Conservation (phyloP, 2,888 invertebrate genomes). For the Agyllia agylla region DNA sequence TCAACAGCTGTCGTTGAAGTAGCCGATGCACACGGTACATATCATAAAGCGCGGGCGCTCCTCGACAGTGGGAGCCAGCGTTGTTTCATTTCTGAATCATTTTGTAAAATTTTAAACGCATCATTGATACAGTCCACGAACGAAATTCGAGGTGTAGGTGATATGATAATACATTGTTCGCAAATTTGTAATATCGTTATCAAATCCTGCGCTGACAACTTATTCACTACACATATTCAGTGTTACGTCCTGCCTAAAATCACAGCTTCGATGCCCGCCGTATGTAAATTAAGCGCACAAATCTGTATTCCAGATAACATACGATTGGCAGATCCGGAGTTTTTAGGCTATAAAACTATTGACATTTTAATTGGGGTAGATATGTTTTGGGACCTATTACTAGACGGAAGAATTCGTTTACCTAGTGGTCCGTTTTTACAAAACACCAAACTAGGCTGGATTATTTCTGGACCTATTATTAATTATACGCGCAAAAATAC, state of each 20-base stretch:
- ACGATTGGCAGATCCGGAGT: slow-evolving; percentile 21
- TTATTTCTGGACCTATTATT: slow-evolving; percentile 22
- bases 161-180: neutral
- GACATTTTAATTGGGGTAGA: slow-evolving; percentile 39
- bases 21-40: neutral
- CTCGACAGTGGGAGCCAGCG: slow-evolving; percentile 27
- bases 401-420: slow-evolving; percentile 27
- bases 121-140: slow-evolving; percentile 17
- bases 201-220: neutral
- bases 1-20: neutral
- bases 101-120: neutral
- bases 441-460: slow-evolving; percentile 32
- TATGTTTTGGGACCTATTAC: slow-evolving; percentile 36
- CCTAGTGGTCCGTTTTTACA: slow-evolving; percentile 34
- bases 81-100: neutral
- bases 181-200: slow-evolving; percentile 13
- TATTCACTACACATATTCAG: neutral
- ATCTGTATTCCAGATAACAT: slow-evolving; percentile 8
- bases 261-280: neutral
- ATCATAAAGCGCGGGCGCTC: neutral
- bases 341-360: neutral
- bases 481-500: slow-evolving; percentile 4
- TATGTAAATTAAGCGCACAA: slow-evolving; percentile 10
- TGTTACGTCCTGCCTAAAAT: neutral
- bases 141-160: slow-evolving; percentile 24